These are phyloP conservation scores for Dipodomys merriami DNA, from an alignment of 2,113 vertebrate genomes.

Conservation along the genomic window DNA sequence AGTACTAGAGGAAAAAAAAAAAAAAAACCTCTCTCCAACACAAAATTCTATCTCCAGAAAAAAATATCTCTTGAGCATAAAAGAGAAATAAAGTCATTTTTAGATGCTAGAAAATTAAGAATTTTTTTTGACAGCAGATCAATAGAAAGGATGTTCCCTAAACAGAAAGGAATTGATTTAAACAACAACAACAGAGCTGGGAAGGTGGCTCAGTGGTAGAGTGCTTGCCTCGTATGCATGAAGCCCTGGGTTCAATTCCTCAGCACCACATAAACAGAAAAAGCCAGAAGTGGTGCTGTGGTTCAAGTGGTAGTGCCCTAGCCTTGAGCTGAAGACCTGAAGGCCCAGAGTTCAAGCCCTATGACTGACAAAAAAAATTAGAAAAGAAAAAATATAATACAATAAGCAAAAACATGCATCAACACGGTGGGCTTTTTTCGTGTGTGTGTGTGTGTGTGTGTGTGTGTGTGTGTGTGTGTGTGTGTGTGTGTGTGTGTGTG, in stretches of 20 bases:
- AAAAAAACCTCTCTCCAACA: background rate
- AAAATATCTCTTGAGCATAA: background rate
- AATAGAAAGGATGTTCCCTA: background rate
- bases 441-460: too few species aligned
- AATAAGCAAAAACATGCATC: background rate
- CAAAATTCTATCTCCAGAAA: background rate
- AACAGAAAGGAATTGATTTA: background rate
- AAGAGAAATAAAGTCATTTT: background rate
- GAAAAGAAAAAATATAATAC: background rate
- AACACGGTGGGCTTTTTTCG: background rate
- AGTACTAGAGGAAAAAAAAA: constrained; percentile 1
- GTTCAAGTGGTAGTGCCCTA: too few species aligned
- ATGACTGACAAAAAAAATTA: background rate
- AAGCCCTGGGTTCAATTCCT: too few species aligned
- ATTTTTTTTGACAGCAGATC: too few species aligned
- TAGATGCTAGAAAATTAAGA: background rate
- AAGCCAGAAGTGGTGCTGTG: too few species aligned
- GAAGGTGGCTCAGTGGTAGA: too few species aligned
- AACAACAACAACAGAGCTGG: background rate
- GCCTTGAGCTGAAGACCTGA: too few species aligned
- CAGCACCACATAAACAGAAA: too few species aligned
- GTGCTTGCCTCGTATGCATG: too few species aligned
- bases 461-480: too few species aligned
- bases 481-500: too few species aligned
- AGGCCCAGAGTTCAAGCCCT: too few species aligned